These are phyloP conservation scores for Dryococelus australis DNA, from an alignment of 2,888 invertebrate genomes.

Conservation along the genomic window DNA sequence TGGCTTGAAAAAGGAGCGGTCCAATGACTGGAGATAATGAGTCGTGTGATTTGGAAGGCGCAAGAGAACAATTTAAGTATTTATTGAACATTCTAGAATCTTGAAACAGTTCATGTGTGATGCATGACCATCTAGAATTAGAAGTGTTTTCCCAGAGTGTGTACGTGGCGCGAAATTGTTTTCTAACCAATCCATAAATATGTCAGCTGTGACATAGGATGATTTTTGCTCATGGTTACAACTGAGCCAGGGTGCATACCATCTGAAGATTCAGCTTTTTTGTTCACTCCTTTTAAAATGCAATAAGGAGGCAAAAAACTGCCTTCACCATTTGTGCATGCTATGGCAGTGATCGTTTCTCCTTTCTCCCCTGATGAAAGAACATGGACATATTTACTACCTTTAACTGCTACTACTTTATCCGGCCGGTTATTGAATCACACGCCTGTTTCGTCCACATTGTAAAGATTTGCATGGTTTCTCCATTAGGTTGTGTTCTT, in stretches of 20 bases:
- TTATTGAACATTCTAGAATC: too few relatives aligned
- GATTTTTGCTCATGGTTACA: conserved; percentile 44
- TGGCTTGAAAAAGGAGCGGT: background rate
- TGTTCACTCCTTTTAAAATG: conserved; percentile 51
- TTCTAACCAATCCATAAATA: conserved; percentile 51
- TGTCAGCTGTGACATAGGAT: background rate
- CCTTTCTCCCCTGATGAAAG: too few relatives aligned
- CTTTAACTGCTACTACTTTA: too few relatives aligned
- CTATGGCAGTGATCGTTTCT: conserved; percentile 49
- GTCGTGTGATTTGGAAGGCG: conserved; percentile 12
- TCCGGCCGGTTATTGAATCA: too few relatives aligned
- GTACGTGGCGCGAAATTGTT: conserved; percentile 52
- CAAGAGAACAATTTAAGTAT: too few relatives aligned
- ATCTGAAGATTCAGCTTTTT: conserved; percentile 49
- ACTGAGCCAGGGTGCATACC: conserved; percentile 34
- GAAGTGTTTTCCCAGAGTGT: too few relatives aligned
- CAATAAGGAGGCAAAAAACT: conserved; percentile 16
- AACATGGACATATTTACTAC: too few relatives aligned
- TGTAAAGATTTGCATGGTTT: too few relatives aligned
- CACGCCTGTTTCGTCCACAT: too few relatives aligned
- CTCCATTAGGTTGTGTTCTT: too few relatives aligned
- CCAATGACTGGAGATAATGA: conserved; percentile 11
- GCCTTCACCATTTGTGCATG: conserved; percentile 30
- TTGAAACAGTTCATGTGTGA: too few relatives aligned
- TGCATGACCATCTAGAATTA: too few relatives aligned